phyloP scores from a whole-genome alignment of 2,113 vertebrate genomes.

The Siniperca knerii region DNA sequence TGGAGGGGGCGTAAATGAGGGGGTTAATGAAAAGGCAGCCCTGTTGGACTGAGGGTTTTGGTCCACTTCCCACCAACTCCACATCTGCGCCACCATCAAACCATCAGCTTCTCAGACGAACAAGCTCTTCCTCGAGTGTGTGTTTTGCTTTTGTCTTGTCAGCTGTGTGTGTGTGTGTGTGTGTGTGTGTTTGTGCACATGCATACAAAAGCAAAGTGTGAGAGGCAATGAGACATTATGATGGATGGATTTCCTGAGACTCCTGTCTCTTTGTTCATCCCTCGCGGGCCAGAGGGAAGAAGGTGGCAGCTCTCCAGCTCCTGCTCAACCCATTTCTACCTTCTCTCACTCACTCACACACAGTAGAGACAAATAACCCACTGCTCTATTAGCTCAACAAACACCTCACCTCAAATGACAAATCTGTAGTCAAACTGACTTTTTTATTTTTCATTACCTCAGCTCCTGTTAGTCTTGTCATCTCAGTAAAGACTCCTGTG shows the following conservation, averaged over 20 bases:
- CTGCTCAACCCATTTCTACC: conserved; percentile 41
- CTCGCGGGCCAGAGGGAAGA: conserved; percentile 63
- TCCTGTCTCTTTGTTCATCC: conserved; percentile 72
- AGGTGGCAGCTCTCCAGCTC: conserved; percentile 74
- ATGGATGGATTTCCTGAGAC: conserved; percentile 73
- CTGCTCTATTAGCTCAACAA: conserved; percentile 69
- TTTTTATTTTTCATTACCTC: conserved; percentile 62
- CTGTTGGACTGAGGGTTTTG: conserved; percentile 9
- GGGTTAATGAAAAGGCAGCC: conserved; percentile 69
- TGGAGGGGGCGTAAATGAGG: conserved; percentile 42
- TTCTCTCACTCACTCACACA: conserved; percentile 12
- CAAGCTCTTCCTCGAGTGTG: background rate
- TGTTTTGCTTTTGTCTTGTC: conserved; percentile 24
- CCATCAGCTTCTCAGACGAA: background rate
- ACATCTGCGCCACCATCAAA: conserved; percentile 35
- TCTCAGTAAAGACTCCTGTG: conserved; percentile 25
- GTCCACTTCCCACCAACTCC: conserved; percentile 45
- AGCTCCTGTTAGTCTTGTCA: conserved; percentile 44
- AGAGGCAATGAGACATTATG: conserved; percentile 54
- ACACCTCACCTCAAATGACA: conserved; percentile 57
- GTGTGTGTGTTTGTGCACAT: background rate
- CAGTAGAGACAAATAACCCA: conserved; percentile 50
- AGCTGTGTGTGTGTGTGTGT: conserved; percentile 40
- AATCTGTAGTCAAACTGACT: conserved; percentile 49
- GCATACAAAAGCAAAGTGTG: conserved; percentile 34